These are phyloP conservation scores for Centroberyx gerrardi DNA, from an alignment of 2,797 vertebrate genomes.

Conservation along the genomic window DNA sequence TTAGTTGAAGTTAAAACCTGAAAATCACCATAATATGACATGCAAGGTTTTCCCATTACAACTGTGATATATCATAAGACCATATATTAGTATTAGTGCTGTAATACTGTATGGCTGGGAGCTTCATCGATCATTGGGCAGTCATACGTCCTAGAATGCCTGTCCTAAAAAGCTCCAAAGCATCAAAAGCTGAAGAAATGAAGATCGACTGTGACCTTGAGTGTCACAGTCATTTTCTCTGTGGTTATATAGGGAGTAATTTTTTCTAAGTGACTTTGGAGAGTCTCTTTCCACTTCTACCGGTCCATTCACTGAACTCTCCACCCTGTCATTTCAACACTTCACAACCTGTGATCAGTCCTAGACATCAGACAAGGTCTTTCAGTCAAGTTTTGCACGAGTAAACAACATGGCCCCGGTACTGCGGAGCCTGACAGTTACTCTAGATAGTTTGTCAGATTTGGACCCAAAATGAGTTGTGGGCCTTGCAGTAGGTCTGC, in stretches of 20 bases:
- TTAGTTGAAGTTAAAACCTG: not conserved
- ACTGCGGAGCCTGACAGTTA: constrained; percentile 1
- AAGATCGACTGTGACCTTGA: constrained; percentile 49
- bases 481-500: not conserved
- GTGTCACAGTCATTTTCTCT: constrained; percentile 47
- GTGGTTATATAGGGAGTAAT: constrained; percentile 53
- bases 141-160: not conserved
- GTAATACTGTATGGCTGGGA: not conserved
- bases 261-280: constrained; percentile 69
- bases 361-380: constrained; percentile 58
- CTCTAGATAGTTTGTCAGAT: constrained; percentile 26
- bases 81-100: not conserved
- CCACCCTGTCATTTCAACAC: constrained; percentile 75
- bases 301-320: constrained; percentile 54
- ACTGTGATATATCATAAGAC: not conserved
- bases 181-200: constrained; percentile 16
- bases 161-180: constrained; percentile 20
- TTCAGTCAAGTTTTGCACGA: constrained; percentile 53
- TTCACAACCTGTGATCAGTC: constrained; percentile 71
- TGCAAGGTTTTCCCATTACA: not conserved
- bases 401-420: constrained; percentile 53
- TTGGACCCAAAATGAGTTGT: constrained; percentile 2
- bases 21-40: not conserved
- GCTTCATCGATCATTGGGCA: constrained; percentile 2
- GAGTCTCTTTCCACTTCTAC: constrained; percentile 55